These are phyloP conservation scores for Pipra filicauda DNA, from an alignment of 2,113 vertebrate species.

Conservation along the genomic window DNA sequence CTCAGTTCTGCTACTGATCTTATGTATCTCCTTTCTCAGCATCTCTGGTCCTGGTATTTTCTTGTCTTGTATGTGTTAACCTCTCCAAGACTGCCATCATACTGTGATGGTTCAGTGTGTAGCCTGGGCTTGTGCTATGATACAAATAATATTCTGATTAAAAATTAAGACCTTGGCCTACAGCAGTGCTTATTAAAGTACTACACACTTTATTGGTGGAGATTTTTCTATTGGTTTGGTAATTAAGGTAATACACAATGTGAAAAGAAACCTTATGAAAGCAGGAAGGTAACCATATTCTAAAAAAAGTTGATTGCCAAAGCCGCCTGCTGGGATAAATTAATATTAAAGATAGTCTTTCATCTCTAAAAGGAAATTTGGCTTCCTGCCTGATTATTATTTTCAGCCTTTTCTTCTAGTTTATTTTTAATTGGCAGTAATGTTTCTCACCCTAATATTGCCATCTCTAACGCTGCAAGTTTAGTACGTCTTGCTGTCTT, in stretches of 20 bases:
- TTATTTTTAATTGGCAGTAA: neutral
- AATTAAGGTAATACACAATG: neutral
- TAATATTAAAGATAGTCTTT: neutral
- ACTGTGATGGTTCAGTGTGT: neutral
- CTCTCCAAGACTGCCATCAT: neutral
- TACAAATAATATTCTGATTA: neutral
- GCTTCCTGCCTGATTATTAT: neutral
- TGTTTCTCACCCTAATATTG: accelerated
- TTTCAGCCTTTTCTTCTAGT: neutral
- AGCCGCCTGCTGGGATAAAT: neutral
- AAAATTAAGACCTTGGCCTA: neutral
- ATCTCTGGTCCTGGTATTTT: neutral
- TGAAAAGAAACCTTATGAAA: neutral
- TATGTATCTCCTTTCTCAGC: accelerated
- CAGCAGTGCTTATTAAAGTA: neutral
- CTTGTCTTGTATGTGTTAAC: neutral
- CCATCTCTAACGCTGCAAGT: too few species aligned
- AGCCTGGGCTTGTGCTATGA: neutral
- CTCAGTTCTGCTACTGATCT: neutral
- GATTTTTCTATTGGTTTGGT: neutral
- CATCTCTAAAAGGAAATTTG: neutral
- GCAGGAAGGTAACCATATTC: neutral
- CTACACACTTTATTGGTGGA: neutral
- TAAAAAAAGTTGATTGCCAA: neutral
- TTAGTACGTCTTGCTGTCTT: accelerated